Conservation (phyloP, 2,888 invertebrate genomes). For the Catocala sponsa region DNA sequence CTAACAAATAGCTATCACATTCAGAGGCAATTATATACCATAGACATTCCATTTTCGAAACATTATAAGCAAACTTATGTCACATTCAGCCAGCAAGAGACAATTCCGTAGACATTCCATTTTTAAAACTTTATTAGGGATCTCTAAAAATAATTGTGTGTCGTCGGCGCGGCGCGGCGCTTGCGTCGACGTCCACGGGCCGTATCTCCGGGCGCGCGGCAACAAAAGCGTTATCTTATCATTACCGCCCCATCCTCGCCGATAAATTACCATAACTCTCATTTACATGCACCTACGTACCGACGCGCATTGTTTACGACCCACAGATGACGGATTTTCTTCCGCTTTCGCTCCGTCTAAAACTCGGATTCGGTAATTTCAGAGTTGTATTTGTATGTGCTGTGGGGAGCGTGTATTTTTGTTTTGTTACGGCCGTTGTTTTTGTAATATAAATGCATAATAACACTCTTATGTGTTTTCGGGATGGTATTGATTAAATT, state of each 20-base stretch:
- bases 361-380: slow-evolving; percentile 52
- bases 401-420: slow-evolving; percentile 13
- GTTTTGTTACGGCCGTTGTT: slow-evolving; percentile 11
- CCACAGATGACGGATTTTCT: slow-evolving; percentile 85
- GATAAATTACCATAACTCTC: slow-evolving; percentile 85
- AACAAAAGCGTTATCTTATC: slow-evolving; percentile 84
- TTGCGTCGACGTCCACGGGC: slow-evolving; percentile 54
- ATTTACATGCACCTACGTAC: slow-evolving; percentile 82
- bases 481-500: slow-evolving; percentile 19
- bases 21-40: slow-evolving; percentile 32
- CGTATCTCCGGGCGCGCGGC: slow-evolving; percentile 77
- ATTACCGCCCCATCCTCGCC: slow-evolving; percentile 77
- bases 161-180: slow-evolving; percentile 41
- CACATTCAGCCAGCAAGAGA: slow-evolving; percentile 7
- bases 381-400: slow-evolving; percentile 34
- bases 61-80: not conserved
- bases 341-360: slow-evolving; percentile 73
- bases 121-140: slow-evolving; percentile 46
- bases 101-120: slow-evolving; percentile 44
- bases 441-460: slow-evolving; percentile 9
- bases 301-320: slow-evolving; percentile 80
- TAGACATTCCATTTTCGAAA: slow-evolving; percentile 40
- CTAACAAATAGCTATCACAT: not conserved
- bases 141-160: slow-evolving; percentile 52
- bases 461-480: not conserved